phyloP scores from a whole-genome alignment of 2,113 vertebrate species.

The Ibidorhyncha struthersii region DNA sequence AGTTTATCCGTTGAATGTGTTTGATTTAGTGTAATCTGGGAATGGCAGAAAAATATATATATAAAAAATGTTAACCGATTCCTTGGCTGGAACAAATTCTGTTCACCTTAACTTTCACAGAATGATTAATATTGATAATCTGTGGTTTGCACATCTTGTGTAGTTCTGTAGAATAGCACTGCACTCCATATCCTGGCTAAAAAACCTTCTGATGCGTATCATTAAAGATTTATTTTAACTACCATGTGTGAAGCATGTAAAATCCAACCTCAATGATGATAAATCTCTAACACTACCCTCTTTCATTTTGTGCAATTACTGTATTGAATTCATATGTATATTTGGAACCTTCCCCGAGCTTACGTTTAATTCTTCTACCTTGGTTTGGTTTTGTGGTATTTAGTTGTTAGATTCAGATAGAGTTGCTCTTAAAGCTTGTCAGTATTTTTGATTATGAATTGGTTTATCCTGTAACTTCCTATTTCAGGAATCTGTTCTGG shows the following conservation, averaged over 20 bases:
- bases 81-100: conserved; percentile 59
- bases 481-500: conserved; percentile 13
- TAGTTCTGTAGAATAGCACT: conserved; percentile 60
- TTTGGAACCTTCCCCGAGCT: conserved; percentile 70
- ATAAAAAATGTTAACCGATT: conserved; percentile 38
- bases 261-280: conserved; percentile 51
- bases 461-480: conserved; percentile 56
- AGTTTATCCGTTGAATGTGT: conserved; percentile 60
- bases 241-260: conserved; percentile 66
- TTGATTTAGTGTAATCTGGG: conserved; percentile 62
- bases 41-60: conserved; percentile 46
- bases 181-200: conserved; percentile 29
- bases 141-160: conserved; percentile 68
- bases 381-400: conserved; percentile 64
- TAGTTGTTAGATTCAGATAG: conserved; percentile 52
- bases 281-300: conserved; percentile 59
- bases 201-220: neutral
- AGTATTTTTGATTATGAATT: conserved; percentile 60
- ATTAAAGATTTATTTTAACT: conserved; percentile 49
- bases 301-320: conserved; percentile 75
- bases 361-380: conserved; percentile 53
- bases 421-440: conserved; percentile 59
- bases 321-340: conserved; percentile 75
- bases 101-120: conserved; percentile 60
- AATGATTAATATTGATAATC: conserved; percentile 29